These are phyloP conservation scores for Cromileptes altivelis DNA, from an alignment of 2,113 vertebrate genomes.

Conservation along the genomic window DNA sequence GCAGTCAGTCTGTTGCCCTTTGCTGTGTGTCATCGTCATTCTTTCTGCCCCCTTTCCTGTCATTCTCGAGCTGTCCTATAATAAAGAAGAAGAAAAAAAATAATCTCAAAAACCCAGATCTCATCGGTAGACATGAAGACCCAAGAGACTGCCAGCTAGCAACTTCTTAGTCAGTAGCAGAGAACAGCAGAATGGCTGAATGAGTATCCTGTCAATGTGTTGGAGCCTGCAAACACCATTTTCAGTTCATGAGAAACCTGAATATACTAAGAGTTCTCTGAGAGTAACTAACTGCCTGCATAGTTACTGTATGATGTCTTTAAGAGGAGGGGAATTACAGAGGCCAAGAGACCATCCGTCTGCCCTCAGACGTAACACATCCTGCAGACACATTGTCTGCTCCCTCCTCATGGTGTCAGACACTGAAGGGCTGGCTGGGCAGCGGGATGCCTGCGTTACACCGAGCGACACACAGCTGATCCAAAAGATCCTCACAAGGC, in stretches of 20 bases:
- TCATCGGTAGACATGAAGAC: too few relatives aligned
- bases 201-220: too few relatives aligned
- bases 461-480: constrained; percentile 22
- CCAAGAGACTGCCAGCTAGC: too few relatives aligned
- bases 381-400: background rate
- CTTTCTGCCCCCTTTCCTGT: too few relatives aligned
- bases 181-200: too few relatives aligned
- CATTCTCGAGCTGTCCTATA: too few relatives aligned
- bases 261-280: background rate
- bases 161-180: too few relatives aligned
- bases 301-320: background rate
- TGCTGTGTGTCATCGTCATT: too few relatives aligned
- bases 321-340: background rate
- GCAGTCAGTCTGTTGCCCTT: too few relatives aligned
- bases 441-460: constrained; percentile 10
- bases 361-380: background rate
- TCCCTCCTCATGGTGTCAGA: constrained; percentile 11
- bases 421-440: background rate
- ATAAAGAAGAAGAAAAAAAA: too few relatives aligned
- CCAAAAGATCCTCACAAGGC: constrained; percentile 24
- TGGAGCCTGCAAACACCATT: too few relatives aligned
- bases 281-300: background rate
- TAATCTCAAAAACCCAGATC: too few relatives aligned
- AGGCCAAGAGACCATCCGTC: background rate
- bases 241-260: background rate